These are phyloP conservation scores for Hetaerina titia DNA, from an alignment of 2,888 invertebrate species.

Conservation along the genomic window DNA sequence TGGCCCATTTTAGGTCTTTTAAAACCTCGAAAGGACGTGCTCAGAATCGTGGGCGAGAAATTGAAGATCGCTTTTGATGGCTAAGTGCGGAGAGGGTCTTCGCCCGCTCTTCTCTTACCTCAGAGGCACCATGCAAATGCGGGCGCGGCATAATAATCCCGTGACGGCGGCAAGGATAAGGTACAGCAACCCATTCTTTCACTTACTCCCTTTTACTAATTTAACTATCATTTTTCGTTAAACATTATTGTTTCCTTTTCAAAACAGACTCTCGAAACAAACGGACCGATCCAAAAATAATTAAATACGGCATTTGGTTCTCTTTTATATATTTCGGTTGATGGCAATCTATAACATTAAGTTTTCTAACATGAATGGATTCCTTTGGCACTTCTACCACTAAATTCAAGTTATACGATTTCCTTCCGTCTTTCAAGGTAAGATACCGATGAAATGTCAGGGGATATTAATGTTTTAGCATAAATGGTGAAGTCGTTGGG, in stretches of 20 bases:
- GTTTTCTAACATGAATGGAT: background rate
- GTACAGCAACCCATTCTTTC: background rate
- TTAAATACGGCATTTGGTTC: background rate
- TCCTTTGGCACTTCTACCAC: background rate
- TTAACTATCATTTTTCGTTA: too few relatives aligned
- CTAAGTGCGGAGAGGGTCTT: constrained; percentile 22
- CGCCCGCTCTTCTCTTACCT: background rate
- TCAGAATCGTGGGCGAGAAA: constrained; percentile 47
- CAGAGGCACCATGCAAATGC: constrained; percentile 1
- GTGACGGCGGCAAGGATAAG: background rate
- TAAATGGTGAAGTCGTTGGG: constrained; percentile 22
- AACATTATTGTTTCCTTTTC: background rate
- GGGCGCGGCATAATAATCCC: background rate
- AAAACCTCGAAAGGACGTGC: constrained; percentile 41
- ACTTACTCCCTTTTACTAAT: background rate
- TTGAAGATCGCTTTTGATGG: constrained; percentile 53
- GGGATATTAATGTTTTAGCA: background rate
- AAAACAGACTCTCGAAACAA: background rate
- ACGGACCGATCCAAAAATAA: background rate
- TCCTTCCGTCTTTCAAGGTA: background rate
- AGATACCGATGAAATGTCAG: background rate
- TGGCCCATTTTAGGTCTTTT: constrained; percentile 46
- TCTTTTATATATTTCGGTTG: background rate
- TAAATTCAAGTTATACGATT: background rate
- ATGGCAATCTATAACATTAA: background rate